phyloP scores from a whole-genome alignment of 2,797 vertebrate species.

The Squalus acanthias region DNA sequence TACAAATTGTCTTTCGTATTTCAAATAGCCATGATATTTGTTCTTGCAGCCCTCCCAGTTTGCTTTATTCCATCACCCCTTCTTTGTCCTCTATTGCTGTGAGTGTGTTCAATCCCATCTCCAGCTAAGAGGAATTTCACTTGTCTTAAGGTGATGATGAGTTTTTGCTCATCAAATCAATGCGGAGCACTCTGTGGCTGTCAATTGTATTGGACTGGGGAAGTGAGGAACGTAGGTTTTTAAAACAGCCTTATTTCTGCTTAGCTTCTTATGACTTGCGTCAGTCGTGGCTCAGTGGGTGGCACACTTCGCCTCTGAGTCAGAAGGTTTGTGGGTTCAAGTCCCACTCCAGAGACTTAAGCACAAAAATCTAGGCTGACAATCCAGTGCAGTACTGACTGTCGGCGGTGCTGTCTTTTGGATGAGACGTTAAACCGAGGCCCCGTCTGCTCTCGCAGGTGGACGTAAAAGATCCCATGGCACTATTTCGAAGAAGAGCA shows the following conservation, averaged over 20 bases:
- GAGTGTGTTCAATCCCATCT: not conserved
- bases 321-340: no score
- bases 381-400: no score
- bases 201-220: not conserved
- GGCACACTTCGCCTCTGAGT: no score
- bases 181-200: not conserved
- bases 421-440: no score
- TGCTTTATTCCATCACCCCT: not conserved
- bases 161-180: not conserved
- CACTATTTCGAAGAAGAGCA: no score
- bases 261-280: not conserved
- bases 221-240: not conserved
- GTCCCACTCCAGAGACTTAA: no score
- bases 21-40: not conserved
- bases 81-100: not conserved
- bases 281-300: no score
- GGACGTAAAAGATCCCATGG: no score
- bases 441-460: no score
- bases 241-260: not conserved
- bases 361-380: no score
- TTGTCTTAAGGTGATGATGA: not conserved
- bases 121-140: not conserved
- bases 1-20: constrained; percentile 2
- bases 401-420: no score
- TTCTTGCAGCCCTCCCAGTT: not conserved